Conservation (phyloP, 2,797 vertebrate species). For the Anguilla megastoma region DNA sequence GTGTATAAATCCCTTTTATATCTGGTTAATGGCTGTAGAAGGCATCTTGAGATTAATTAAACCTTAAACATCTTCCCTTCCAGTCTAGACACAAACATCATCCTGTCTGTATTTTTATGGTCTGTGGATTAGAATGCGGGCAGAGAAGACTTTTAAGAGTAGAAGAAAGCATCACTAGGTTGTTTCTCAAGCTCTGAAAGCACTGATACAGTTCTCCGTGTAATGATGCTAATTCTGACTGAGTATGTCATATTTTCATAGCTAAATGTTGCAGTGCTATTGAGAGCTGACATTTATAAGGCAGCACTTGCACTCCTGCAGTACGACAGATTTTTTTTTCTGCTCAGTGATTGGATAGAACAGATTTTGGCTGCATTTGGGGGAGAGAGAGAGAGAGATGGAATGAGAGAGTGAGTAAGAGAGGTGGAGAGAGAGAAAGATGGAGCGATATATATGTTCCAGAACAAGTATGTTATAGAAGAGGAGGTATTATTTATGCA, state of each 20-base stretch:
- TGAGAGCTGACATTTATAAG: neutral
- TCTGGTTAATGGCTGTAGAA: neutral
- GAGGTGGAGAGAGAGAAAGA: neutral
- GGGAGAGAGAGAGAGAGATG: neutral
- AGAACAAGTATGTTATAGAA: neutral
- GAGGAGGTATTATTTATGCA: neutral
- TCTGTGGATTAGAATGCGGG: neutral
- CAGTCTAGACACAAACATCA: slow-evolving; percentile 14
- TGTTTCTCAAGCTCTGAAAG: neutral
- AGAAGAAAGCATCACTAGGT: neutral
- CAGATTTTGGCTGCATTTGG: neutral
- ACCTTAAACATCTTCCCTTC: neutral
- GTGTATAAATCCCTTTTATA: slow-evolving; percentile 6
- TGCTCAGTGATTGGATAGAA: neutral
- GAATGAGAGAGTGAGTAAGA: neutral
- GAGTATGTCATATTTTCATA: neutral
- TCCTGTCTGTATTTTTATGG: neutral
- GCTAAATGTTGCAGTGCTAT: neutral
- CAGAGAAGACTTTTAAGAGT: neutral
- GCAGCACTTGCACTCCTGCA: neutral
- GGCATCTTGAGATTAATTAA: slow-evolving; percentile 15
- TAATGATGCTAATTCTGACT: neutral
- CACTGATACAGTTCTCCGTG: neutral
- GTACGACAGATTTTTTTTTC: neutral
- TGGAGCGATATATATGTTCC: neutral